These are phyloP conservation scores for Pentalonia nigronervosa DNA, from an alignment of 1,140 invertebrate species.

Conservation along the genomic window DNA sequence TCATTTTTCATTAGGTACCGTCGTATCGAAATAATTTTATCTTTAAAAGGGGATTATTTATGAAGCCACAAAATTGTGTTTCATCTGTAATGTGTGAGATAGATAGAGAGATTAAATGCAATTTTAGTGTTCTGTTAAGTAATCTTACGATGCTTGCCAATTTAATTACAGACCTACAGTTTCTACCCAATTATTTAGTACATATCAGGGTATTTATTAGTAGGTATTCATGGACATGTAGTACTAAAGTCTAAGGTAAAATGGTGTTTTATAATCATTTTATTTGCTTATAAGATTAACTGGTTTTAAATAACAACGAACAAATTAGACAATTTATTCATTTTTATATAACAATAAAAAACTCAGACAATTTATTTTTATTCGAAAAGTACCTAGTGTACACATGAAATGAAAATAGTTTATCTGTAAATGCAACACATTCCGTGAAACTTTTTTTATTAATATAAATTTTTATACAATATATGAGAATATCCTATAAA, in stretches of 20 bases:
- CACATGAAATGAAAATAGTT: background rate
- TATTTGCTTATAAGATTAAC: background rate
- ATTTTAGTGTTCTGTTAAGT: background rate
- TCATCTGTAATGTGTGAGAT: background rate
- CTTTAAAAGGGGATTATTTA: background rate
- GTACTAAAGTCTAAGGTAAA: background rate
- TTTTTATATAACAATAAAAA: too few species aligned
- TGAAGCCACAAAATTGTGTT: background rate
- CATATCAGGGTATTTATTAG: background rate
- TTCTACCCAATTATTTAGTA: background rate
- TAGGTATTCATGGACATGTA: background rate
- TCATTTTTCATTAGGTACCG: background rate
- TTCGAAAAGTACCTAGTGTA: background rate
- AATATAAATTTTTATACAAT: too few species aligned
- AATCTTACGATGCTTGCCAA: background rate
- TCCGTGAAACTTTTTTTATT: too few species aligned
- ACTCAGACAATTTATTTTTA: background rate
- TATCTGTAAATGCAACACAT: too few species aligned
- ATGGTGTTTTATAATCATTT: background rate
- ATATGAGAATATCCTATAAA: too few species aligned
- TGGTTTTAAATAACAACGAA: background rate
- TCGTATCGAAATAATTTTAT: too few species aligned
- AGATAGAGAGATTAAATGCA: background rate
- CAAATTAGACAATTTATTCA: background rate
- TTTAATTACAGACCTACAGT: background rate